Percentiles rank a stretch among this genome's conserved stretches.
Evolutionary conservation across 2,797 vertebrate genomes (phyloP).

Genomic region (Phylloscopus collybita): DNA sequence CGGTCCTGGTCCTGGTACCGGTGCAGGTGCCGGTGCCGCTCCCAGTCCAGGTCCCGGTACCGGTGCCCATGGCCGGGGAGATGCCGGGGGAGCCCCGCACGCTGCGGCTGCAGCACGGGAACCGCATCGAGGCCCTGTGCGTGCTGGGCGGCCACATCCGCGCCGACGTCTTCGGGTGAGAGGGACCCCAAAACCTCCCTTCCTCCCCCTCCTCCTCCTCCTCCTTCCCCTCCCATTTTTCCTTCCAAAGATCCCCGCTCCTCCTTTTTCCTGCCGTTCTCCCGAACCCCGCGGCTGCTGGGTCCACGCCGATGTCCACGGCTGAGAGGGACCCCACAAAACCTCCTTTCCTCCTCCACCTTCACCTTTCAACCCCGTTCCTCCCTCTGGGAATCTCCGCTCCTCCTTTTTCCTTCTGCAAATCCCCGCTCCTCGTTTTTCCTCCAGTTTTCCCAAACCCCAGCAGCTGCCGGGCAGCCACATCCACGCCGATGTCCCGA

Average conservation of each 20-base stretch:
- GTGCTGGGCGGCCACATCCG: background rate
- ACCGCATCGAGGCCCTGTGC: conserved; percentile 75
- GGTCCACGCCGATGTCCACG: fast-evolving
- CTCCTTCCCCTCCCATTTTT: background rate
- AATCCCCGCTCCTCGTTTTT: background rate
- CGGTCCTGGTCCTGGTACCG: too few relatives aligned
- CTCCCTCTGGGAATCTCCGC: background rate
- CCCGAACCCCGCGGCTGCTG: background rate
- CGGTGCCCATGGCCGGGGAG: background rate
- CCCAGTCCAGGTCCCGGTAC: background rate
- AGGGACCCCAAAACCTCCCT: background rate
- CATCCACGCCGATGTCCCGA: background rate
- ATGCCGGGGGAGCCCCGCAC: conserved; percentile 79
- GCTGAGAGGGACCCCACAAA: background rate
- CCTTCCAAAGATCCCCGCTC: background rate
- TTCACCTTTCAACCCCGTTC: background rate
- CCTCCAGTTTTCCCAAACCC: background rate
- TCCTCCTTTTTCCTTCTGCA: background rate
- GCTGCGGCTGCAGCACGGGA: conserved; percentile 80
- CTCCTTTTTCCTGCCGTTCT: background rate
- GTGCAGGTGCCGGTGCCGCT: background rate
- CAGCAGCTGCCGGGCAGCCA: background rate
- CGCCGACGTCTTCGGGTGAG: background rate
- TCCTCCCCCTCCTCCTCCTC: background rate
- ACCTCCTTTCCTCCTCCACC: background rate